Evolutionary conservation across 2,797 vertebrate genomes (phyloP).

Genomic region (Poecilia gillii): DNA sequence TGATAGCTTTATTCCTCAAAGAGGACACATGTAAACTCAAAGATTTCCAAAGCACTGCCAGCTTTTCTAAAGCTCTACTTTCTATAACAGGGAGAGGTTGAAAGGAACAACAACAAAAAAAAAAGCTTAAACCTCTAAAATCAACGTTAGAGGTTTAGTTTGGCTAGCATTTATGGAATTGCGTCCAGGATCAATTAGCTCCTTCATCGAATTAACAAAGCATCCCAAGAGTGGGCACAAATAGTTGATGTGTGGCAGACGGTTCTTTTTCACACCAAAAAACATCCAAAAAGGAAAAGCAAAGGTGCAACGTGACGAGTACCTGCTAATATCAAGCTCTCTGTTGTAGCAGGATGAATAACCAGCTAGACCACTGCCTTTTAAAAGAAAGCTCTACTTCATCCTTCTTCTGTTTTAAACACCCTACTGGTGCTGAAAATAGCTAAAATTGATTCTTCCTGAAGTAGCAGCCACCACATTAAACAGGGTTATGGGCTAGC

Average conservation of each 20-base stretch:
- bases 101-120: background rate
- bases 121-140: background rate
- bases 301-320: background rate
- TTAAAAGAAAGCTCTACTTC: background rate
- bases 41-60: background rate
- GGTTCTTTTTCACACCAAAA: background rate
- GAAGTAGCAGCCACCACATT: background rate
- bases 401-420: background rate
- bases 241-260: background rate
- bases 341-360: background rate
- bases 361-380: background rate
- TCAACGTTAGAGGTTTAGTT: background rate
- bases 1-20: background rate
- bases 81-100: background rate
- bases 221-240: background rate
- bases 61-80: background rate
- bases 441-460: background rate
- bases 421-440: background rate
- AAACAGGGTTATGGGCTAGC: background rate
- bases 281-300: background rate
- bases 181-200: background rate
- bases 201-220: background rate
- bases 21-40: background rate
- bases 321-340: background rate
- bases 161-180: background rate